These are phyloP conservation scores for Oncorhynchus keta DNA, from an alignment of 2,113 vertebrate genomes.

Conservation along the genomic window DNA sequence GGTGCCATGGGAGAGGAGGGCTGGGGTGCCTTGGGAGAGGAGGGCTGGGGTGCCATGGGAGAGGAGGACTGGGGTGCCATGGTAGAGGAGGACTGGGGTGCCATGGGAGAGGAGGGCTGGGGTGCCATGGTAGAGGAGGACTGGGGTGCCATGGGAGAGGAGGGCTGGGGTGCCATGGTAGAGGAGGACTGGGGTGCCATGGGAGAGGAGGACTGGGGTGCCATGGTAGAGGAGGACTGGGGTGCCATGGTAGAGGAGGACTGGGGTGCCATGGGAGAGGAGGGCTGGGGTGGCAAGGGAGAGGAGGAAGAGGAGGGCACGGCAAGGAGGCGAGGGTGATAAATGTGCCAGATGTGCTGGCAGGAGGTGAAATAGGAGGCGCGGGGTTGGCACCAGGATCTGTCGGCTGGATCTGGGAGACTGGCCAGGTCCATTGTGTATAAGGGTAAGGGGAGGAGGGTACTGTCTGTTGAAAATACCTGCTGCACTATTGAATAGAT, in stretches of 20 bases:
- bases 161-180: no score
- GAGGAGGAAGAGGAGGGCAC: no score
- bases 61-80: no score
- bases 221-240: constrained; percentile 34
- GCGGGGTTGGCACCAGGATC: constrained; percentile 24
- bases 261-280: background rate
- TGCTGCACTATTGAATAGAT: background rate
- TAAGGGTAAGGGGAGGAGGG: constrained; percentile 34
- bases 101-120: no score
- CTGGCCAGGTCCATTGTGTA: constrained; percentile 41
- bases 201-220: constrained; percentile 35
- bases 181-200: constrained; percentile 6
- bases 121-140: no score
- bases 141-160: no score
- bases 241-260: no score
- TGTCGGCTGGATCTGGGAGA: constrained; percentile 20
- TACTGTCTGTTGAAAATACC: constrained; percentile 14
- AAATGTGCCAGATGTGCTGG: constrained; percentile 66
- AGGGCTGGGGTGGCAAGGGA: no score
- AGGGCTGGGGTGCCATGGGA: no score
- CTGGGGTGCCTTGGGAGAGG: no score
- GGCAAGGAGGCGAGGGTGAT: constrained; percentile 45
- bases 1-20: no score
- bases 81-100: no score
- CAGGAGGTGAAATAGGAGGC: background rate